Evolutionary conservation across 2,888 invertebrate genomes (phyloP).

Genomic region (Ceraclea dissimilis): DNA sequence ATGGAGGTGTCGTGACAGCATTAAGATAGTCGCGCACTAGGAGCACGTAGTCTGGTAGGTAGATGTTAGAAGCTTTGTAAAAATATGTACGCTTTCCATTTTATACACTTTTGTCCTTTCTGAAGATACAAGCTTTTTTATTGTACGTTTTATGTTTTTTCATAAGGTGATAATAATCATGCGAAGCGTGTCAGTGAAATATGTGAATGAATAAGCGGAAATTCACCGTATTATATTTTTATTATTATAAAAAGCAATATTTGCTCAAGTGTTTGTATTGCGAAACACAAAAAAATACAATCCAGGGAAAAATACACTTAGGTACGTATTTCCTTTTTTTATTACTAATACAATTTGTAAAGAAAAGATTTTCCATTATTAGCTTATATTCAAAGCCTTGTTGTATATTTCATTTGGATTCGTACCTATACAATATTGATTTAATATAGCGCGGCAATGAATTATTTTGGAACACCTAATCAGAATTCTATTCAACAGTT

Average conservation of each 20-base stretch:
- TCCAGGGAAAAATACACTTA: too few species aligned
- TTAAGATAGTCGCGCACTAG: conserved; percentile 19
- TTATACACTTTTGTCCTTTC: conserved; percentile 14
- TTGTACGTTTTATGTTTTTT: conserved; percentile 7
- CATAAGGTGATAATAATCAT: neutral
- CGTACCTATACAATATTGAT: neutral
- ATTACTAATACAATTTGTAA: neutral
- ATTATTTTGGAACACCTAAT: neutral
- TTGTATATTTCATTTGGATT: neutral
- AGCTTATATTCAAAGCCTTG: too few species aligned
- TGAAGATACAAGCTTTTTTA: conserved; percentile 7
- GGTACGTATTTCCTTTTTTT: too few species aligned
- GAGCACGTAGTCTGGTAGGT: conserved; percentile 17
- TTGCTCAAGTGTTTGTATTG: too few species aligned
- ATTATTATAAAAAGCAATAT: neutral
- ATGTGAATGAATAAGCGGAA: conserved; percentile 9
- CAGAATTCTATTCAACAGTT: neutral
- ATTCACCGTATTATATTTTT: neutral
- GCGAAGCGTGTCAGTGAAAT: conserved; percentile 4
- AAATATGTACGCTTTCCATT: conserved; percentile 18
- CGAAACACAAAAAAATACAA: too few species aligned
- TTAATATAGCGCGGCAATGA: neutral
- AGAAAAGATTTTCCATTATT: neutral
- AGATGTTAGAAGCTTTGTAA: conserved; percentile 16
- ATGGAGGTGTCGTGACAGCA: conserved; percentile 21